phyloP scores from a whole-genome alignment of 2,797 vertebrate genomes.

The Trachurus trachurus region DNA sequence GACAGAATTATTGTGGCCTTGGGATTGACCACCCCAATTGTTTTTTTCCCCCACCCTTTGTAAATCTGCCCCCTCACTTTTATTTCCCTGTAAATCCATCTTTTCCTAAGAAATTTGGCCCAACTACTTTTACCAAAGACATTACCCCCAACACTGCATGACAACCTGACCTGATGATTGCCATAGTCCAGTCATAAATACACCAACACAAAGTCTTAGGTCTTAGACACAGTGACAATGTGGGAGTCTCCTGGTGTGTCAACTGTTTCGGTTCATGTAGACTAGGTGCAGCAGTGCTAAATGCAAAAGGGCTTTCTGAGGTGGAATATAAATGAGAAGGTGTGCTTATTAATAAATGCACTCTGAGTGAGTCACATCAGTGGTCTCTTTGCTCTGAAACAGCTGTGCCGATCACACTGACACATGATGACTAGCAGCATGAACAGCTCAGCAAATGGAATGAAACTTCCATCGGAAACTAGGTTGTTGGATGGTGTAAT shows the following conservation, averaged over 20 bases:
- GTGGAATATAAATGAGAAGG: neutral
- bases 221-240: neutral
- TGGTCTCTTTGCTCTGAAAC: neutral
- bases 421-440: neutral
- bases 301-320: neutral
- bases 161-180: neutral
- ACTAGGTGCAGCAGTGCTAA: neutral
- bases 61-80: constrained; percentile 4
- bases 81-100: neutral
- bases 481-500: neutral
- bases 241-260: too few species aligned
- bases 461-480: neutral
- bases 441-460: neutral
- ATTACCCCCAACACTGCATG: neutral
- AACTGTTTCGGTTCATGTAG: neutral
- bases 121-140: neutral
- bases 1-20: neutral
- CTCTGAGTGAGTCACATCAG: neutral
- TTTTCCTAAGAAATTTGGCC: neutral
- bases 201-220: neutral
- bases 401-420: neutral
- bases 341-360: neutral
- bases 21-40: neutral
- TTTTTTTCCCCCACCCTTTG: constrained; percentile 1
- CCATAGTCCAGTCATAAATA: neutral